Evolutionary conservation across 2,888 invertebrate genomes (phyloP), one percentile per base, ranked within the genome.

Genomic region (Barypeithes pellucidus): DNA sequence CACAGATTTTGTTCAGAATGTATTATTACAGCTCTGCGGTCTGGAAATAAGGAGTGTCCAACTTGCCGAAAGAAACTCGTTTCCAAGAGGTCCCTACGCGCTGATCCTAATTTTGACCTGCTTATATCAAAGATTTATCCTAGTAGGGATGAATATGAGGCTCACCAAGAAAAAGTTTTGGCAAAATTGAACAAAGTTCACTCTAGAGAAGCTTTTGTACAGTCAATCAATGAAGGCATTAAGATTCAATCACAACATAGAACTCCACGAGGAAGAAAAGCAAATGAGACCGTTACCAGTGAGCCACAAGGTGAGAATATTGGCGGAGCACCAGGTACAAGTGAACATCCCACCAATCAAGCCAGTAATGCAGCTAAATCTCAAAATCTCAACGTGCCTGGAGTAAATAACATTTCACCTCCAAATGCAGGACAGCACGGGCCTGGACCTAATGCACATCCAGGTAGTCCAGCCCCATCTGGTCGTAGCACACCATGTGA

Each of bases 1-100:
- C 99, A 99, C 86, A 92, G 99, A 72, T 99, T 99, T 86, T 99
- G 99, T 87, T 95, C 97, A 20, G 99, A 99, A 84, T 99, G 99
- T 86, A 99, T 99, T 79, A 97, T 98, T 73, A 99, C 98, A 3
- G 99, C 99, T 0, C 88, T 99, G 43, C 91, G 99, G 8, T 97
- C 97, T 29, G 99, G 81, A 14, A 99, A 99, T 86, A 99, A 99
- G 86, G 99, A 99, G 88, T 99, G 99, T 83, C 99, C 99, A 0
- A 99, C 99, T 0, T 99, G 99, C 85, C 90, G 99, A 41, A 99
- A 99, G 85, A 99, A 99, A 85, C 88, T 99, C 5, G 97, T 99
- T 0, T 99, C 99, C 0, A 99, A 99, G 84, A 89, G 99, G 52
- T 98, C 98, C 0, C 86, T 99, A 8, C 89, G 99, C 41, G 96